phyloP scores from a whole-genome alignment of 2,797 vertebrate species.

The Typhlichthys eigenmanni region DNA sequence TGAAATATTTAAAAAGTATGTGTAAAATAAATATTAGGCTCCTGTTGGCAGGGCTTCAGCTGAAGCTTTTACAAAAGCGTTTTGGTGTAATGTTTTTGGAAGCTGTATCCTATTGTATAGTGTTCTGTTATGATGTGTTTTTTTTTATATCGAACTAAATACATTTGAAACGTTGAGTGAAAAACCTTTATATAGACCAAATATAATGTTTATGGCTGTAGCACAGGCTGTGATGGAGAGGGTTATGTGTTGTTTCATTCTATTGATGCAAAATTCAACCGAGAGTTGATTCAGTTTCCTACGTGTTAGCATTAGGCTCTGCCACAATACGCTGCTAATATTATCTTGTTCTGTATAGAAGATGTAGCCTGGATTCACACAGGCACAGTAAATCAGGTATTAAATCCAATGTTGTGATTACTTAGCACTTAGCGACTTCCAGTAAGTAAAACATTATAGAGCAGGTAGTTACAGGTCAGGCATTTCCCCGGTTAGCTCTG shows the following conservation, averaged over 20 bases:
- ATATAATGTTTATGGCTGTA: neutral
- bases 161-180: too few species aligned
- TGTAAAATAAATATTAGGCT: neutral
- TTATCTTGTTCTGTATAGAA: conserved; percentile 3
- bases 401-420: neutral
- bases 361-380: neutral
- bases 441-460: too few species aligned
- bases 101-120: too few species aligned
- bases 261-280: conserved; percentile 10
- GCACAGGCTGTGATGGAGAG: neutral
- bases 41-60: too few species aligned
- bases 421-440: too few species aligned
- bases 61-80: too few species aligned
- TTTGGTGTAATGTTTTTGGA: too few species aligned
- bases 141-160: too few species aligned
- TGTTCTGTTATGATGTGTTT: too few species aligned
- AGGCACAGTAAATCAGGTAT: neutral
- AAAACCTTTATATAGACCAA: too few species aligned
- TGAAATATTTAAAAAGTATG: neutral
- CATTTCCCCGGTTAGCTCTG: neutral
- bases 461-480: too few species aligned
- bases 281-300: neutral
- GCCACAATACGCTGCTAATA: neutral
- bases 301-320: neutral
- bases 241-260: neutral